phyloP scores from a whole-genome alignment of 2,888 invertebrate genomes.

The Tiphia femorata region DNA sequence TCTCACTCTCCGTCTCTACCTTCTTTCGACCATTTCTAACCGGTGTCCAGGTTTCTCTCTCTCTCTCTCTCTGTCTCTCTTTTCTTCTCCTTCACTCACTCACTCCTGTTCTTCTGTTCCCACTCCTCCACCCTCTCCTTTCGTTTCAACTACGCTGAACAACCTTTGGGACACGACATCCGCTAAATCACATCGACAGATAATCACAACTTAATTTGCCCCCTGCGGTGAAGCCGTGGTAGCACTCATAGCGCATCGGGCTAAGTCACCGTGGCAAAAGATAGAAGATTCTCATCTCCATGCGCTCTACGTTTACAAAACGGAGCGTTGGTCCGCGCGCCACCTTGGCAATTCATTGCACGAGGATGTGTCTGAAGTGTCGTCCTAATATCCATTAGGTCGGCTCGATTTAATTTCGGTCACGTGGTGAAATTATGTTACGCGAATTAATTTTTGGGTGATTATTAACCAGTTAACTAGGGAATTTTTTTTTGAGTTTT shows the following conservation, averaged over 20 bases:
- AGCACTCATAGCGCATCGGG: constrained; percentile 29
- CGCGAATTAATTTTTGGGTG: no score
- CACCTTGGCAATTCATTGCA: no score
- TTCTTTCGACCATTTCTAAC: background rate
- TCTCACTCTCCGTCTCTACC: constrained; percentile 9
- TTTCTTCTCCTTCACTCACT: constrained; percentile 9
- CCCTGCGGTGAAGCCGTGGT: constrained; percentile 55
- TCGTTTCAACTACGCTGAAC: constrained; percentile 13
- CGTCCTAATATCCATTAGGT: no score
- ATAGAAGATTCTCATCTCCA: no score
- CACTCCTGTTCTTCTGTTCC: constrained; percentile 8
- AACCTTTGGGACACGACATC: constrained; percentile 36
- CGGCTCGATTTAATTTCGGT: no score
- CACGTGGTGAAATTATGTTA: no score
- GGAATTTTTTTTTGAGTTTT: no score
- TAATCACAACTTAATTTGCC: constrained; percentile 69
- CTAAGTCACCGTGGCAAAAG: constrained; percentile 38
- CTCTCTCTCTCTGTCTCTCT: constrained; percentile 6
- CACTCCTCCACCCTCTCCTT: constrained; percentile 8
- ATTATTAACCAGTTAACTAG: no score
- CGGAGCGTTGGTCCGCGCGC: no score
- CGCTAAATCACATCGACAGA: constrained; percentile 68
- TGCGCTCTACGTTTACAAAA: no score
- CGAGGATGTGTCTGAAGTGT: no score
- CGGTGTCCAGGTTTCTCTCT: background rate